phyloP scores from a whole-genome alignment of 2,113 vertebrate species.

The Tamias sibiricus region DNA sequence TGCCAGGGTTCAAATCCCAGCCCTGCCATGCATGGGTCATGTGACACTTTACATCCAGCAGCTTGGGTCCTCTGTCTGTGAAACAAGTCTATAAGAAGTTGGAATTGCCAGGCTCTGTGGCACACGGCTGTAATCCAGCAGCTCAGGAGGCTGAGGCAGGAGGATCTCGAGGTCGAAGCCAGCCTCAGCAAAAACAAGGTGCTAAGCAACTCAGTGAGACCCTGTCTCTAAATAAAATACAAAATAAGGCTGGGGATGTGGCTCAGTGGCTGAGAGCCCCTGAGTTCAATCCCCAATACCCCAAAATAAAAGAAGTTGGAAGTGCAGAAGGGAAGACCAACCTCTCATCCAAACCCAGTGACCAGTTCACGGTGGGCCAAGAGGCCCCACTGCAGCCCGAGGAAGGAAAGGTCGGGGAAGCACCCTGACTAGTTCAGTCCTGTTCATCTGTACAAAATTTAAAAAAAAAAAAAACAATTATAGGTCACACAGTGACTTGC shows the following conservation, averaged over 20 bases:
- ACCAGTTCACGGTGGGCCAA: slow-evolving; percentile 61
- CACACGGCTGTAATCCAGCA: no score
- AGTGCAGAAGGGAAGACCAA: slow-evolving; percentile 74
- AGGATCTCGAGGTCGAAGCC: no score
- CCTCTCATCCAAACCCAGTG: slow-evolving; percentile 55
- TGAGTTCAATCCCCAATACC: no score
- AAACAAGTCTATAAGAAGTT: background rate
- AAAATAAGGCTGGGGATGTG: no score
- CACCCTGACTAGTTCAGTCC: slow-evolving; percentile 77
- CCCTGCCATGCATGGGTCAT: background rate
- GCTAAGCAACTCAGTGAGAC: no score
- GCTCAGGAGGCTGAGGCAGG: no score
- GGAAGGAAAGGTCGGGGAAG: slow-evolving; percentile 34
- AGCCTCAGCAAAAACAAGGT: no score
- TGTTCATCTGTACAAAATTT: slow-evolving; percentile 67
- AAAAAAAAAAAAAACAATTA: slow-evolving; percentile 34
- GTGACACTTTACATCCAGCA: background rate
- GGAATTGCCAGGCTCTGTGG: background rate
- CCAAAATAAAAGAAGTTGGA: background rate
- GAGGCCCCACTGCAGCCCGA: slow-evolving; percentile 64
- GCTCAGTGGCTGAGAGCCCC: no score
- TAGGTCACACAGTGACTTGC: slow-evolving; percentile 49
- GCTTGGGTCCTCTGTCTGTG: background rate
- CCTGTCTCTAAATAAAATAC: no score
- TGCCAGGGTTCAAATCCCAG: background rate